Conservation (phyloP, 2,888 invertebrate genomes). For the Brachylomia viminalis region DNA sequence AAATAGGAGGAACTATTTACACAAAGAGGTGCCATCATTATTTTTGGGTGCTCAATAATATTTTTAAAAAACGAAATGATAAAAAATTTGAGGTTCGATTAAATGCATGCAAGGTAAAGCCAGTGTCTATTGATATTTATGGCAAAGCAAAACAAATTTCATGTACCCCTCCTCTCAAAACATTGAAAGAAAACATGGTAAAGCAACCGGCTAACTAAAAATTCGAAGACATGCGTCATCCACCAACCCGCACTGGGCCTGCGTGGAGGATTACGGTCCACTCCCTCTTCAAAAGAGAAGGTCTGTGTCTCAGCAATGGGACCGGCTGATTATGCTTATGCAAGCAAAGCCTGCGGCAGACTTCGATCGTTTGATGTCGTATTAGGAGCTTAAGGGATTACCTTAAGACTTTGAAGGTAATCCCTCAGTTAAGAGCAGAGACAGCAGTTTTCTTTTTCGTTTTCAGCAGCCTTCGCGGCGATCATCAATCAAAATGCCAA, state of each 20-base stretch:
- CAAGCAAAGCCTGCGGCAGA: background rate
- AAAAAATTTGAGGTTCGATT: no score
- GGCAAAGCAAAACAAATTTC: background rate
- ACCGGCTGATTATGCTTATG: background rate
- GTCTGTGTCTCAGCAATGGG: background rate
- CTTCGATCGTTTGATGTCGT: background rate
- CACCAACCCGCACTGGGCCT: no score
- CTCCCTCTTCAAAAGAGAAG: background rate
- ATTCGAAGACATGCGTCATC: background rate
- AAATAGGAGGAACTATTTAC: no score
- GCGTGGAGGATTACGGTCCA: background rate
- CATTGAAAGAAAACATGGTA: background rate
- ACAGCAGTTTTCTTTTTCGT: background rate
- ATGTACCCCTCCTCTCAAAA: background rate
- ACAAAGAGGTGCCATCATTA: no score
- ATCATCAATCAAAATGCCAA: background rate
- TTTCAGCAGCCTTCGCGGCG: background rate
- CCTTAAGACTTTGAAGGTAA: conserved; percentile 7
- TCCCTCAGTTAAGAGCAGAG: background rate
- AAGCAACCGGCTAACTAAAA: no score
- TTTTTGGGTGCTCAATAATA: no score
- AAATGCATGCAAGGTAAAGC: no score
- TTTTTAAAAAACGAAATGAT: no score
- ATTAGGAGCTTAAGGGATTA: conserved; percentile 5
- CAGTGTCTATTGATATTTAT: background rate